These are phyloP conservation scores for Mus caroli DNA, from an alignment of 2,797 vertebrate genomes.

Conservation along the genomic window DNA sequence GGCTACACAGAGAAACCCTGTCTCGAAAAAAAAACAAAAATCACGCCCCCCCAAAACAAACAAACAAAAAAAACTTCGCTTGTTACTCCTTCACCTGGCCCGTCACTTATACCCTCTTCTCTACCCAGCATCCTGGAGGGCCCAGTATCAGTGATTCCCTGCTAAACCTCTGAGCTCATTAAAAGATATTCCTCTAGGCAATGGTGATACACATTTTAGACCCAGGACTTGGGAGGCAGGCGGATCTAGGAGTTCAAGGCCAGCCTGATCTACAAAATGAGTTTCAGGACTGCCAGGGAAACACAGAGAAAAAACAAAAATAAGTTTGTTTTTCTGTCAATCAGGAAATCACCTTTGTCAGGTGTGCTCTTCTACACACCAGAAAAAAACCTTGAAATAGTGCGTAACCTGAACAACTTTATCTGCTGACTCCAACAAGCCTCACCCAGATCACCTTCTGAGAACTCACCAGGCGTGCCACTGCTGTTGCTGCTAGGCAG, in stretches of 20 bases:
- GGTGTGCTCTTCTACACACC: neutral
- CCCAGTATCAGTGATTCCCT: neutral
- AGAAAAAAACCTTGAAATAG: neutral
- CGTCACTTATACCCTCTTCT: neutral
- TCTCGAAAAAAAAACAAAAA: no score
- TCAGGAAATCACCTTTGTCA: neutral
- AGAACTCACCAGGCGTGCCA: conserved; percentile 77
- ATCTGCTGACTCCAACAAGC: neutral
- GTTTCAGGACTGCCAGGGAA: neutral
- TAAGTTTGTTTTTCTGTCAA: neutral
- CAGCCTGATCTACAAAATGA: neutral
- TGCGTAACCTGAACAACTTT: accelerated
- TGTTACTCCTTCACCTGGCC: neutral
- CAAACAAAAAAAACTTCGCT: no score
- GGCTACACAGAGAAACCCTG: no score
- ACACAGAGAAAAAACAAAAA: neutral
- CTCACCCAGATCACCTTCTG: neutral
- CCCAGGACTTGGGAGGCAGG: neutral
- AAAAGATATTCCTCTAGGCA: neutral
- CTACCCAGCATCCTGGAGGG: neutral
- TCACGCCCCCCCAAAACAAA: no score
- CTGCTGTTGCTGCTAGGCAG: conserved; percentile 72
- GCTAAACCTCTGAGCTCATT: neutral
- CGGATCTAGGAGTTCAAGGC: neutral
- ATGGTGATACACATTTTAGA: neutral